Evolutionary conservation across 2,113 vertebrate genomes (phyloP).

Genomic region (Ginglymostoma cirratum): DNA sequence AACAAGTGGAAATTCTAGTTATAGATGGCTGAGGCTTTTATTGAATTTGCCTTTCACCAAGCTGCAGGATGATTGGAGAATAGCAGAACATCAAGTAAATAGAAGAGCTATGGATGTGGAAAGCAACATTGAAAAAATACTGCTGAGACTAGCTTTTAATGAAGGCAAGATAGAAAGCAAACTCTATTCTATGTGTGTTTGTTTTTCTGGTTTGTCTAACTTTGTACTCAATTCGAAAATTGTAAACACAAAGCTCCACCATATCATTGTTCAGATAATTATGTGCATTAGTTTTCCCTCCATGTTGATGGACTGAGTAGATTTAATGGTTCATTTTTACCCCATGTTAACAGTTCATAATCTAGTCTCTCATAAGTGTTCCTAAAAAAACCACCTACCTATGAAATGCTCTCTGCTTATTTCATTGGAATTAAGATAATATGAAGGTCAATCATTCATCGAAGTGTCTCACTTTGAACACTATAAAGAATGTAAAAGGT

Average conservation of each 20-base stretch:
- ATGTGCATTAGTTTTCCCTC: constrained; percentile 6
- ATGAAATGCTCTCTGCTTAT: not conserved
- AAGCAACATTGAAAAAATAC: not conserved
- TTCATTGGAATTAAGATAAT: not conserved
- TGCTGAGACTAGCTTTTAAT: not conserved
- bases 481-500: not conserved
- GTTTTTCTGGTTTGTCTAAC: not conserved
- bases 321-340: not conserved
- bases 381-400: not conserved
- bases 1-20: constrained; percentile 22
- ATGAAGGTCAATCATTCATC: not conserved
- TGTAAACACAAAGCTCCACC: not conserved
- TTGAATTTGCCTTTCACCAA: constrained; percentile 17
- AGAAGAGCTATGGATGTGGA: not conserved
- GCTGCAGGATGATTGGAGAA: not conserved
- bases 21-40: not conserved
- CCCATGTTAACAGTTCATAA: not conserved
- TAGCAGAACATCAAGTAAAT: not conserved
- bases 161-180: not conserved
- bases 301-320: not conserved
- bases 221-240: no score
- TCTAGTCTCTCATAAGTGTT: not conserved
- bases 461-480: not conserved
- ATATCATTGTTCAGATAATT: not conserved
- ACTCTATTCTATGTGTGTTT: not conserved